Percentiles rank a stretch among this genome's conserved stretches.
These are phyloP conservation scores for Pelodiscus sinensis DNA, from an alignment of 2,113 vertebrate genomes.

Conservation along the genomic window DNA sequence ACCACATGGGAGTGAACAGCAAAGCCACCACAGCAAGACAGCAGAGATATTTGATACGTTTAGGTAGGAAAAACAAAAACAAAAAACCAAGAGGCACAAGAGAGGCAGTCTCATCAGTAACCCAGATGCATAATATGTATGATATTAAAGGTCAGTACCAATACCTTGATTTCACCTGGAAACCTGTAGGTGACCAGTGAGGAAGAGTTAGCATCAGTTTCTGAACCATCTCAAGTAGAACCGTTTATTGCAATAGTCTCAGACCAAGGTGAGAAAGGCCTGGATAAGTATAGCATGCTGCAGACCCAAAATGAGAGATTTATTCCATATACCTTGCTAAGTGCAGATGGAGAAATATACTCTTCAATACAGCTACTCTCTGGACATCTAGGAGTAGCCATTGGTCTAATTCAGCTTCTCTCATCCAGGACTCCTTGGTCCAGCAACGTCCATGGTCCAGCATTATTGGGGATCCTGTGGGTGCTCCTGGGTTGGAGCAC, in stretches of 20 bases:
- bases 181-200: no score
- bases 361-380: not conserved
- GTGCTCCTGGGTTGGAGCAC: no score
- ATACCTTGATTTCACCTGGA: not conserved
- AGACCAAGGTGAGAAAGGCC: not conserved
- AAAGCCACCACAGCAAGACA: slow-evolving; percentile 16
- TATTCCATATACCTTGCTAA: not conserved
- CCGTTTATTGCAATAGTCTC: not conserved
- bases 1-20: not conserved
- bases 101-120: no score
- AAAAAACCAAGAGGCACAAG: slow-evolving; percentile 33
- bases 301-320: not conserved
- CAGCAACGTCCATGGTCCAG: no score
- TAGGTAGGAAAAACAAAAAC: not conserved
- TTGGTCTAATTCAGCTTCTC: not conserved
- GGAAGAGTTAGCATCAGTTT: not conserved
- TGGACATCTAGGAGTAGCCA: not conserved
- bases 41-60: slow-evolving; percentile 34
- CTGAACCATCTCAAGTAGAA: not conserved
- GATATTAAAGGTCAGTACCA: not conserved
- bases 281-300: not conserved
- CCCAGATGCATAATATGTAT: not conserved
- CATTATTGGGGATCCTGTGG: no score
- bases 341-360: not conserved
- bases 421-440: no score